Evolutionary conservation across 2,797 vertebrate species (phyloP), one percentile per base, ranked within the genome.

Genomic region (Mormyrus hasselquistii): DNA sequence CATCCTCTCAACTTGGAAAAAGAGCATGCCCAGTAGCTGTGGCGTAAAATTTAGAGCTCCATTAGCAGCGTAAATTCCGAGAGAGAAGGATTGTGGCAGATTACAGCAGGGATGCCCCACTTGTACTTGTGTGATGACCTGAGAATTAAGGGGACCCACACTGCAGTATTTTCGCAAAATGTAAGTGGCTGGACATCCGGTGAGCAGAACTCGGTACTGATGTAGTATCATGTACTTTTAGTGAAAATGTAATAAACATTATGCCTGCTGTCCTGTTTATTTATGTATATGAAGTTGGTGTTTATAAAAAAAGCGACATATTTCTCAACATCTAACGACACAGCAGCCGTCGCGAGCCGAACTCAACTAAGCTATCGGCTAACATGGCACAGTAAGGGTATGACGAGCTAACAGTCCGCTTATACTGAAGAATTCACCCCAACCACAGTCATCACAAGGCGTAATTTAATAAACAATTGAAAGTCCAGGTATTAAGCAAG

Each of bases 151-250:
- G 65, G 57, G 76, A 79, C 73, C 69, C 38, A 41, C 55, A 88
- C 53, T 84, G 88, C 88, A 83, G 88, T 84, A 44, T 88, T 88
- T 88, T 88, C 52, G 9, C 34, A n/a, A 44, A 83, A 83, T 49
- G 47, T 49, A 44, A 52, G 22, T 29, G 49, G 49, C 49, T 52
- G 82, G 82, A 85, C n/a, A 49, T 47, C 82, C 82, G 82, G 47
- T 12, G 41, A 50, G 82, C 16, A 22, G 19, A 85, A 85, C 22
- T 47, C 19, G 22, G 8, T 29, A 49, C 22, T 50, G 8, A 29
- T 50, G 25, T 29, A 29, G 25, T 29, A 29, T 29, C 25, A 29
- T 29, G 10, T 52, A 49, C 49, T 85, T 85, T 52, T 38, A 73
- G 44, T 52, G 49, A 85, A 50, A 85, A 85, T 47, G 76, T n/a